Evolutionary conservation across 2,888 invertebrate species (phyloP), one percentile per base, ranked within the genome.

Genomic region (Luperina testacea): DNA sequence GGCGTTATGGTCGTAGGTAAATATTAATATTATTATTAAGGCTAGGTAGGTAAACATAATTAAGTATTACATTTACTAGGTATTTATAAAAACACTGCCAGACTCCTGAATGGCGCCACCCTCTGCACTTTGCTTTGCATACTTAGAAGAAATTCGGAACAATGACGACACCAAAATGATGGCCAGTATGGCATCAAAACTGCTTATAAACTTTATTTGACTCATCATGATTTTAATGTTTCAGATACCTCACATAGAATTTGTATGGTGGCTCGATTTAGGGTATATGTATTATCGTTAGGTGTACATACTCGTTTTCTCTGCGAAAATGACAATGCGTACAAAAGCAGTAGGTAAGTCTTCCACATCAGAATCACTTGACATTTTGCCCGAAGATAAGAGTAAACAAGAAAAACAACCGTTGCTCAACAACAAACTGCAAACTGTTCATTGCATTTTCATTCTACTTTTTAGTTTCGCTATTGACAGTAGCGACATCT

Each of bases 291-390:
- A n/a, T 9, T 45, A 48, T 45, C 11, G 45, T 45, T 45, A 45
- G 45, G n/a, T 20, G 45, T 69, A 69, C 48, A 11, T 69, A 69
- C 69, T 51, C 4, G 69, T 27, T 32, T 69, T 6, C 3, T 20
- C 48, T 69, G 69, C 20, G 69, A 11, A 48, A 48, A 48, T 27
- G 69, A 27, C 48, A 69, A 69, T 13, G 69, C 69, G 20, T 48
- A 51, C 48, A 69, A 48, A 48, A 69, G 27, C 20, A 69, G 69
- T 69, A 69, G 51, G 7, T 69, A 69, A 69, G 7, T 69, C 69
- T 11, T 69, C 69, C 69, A 48, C 69, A 69, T 69, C 69, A 48
- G 69, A 69, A 69, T 69, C 69, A 69, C 69, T 51, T 32, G 69
- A 69, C 69, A 69, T 71, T 71, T 38, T 51, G 27, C 69, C 69